Evolutionary conservation across 2,113 vertebrate genomes (phyloP).

Genomic region (Archocentrus centrarchus): DNA sequence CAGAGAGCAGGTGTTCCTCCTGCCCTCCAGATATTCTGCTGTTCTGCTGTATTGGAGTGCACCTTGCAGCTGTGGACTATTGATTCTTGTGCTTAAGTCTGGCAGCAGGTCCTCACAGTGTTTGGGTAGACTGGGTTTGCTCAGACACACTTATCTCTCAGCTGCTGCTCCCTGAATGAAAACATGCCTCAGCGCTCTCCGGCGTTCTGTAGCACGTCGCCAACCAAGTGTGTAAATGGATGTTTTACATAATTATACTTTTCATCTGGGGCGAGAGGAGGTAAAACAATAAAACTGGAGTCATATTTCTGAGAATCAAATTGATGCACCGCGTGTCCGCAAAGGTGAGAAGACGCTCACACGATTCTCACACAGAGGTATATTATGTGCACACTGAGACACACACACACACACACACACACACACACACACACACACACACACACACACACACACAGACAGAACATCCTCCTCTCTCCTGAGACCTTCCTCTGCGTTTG

Average conservation of each 20-base stretch:
- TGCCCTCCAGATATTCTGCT: neutral
- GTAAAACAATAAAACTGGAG: neutral
- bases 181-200: conserved; percentile 23
- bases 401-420: neutral
- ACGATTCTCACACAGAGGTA: neutral
- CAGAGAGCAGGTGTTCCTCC: neutral
- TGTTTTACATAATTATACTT: conserved; percentile 64
- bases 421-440: neutral
- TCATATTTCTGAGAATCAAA: conserved; percentile 11
- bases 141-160: conserved; percentile 56
- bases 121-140: conserved; percentile 44
- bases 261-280: conserved; percentile 19
- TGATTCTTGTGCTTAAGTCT: conserved; percentile 50
- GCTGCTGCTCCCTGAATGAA: conserved; percentile 39
- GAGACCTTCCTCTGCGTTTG: conserved; percentile 29
- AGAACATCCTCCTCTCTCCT: neutral
- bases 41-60: conserved; percentile 1
- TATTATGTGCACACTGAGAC: neutral
- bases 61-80: conserved; percentile 52
- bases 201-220: neutral
- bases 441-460: neutral
- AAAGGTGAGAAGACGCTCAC: conserved; percentile 9
- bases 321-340: neutral
- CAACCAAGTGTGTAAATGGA: conserved; percentile 44
- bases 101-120: conserved; percentile 41